A percentile compares a stretch with the other conserved stretches of the same genome.
Conservation (phyloP, 2,888 invertebrate genomes). For the Lasiommata megera region DNA sequence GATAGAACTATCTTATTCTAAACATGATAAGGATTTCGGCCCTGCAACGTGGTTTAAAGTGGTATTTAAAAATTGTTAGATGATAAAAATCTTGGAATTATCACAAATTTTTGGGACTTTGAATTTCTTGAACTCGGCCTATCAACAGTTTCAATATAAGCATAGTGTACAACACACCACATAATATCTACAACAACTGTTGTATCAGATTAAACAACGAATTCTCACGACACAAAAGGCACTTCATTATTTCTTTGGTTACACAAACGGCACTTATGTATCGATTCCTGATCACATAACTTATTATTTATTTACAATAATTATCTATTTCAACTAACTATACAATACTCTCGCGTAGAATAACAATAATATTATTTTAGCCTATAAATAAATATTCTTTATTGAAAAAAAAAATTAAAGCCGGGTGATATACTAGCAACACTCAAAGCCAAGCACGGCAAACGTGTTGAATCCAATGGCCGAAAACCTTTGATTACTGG, state of each 20-base stretch:
- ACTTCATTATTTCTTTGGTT: conserved; percentile 45
- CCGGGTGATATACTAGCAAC: not conserved
- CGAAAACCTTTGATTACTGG: too few relatives aligned
- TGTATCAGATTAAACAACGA: not conserved
- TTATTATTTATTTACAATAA: conserved; percentile 19
- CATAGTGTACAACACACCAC: not conserved
- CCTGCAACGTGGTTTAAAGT: too few relatives aligned
- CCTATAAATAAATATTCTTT: conserved; percentile 4
- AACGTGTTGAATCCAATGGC: too few relatives aligned
- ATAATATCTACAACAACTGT: not conserved
- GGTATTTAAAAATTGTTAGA: too few relatives aligned
- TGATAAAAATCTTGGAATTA: too few relatives aligned
- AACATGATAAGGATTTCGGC: too few relatives aligned
- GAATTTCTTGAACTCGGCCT: too few relatives aligned
- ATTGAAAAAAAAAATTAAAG: not conserved
- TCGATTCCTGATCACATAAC: conserved; percentile 21
- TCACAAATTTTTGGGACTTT: too few relatives aligned
- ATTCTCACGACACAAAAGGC: conserved; percentile 41
- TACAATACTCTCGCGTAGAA: conserved; percentile 6
- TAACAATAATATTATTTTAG: not conserved
- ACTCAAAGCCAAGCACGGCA: too few relatives aligned
- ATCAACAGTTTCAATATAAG: not conserved
- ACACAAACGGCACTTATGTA: conserved; percentile 29
- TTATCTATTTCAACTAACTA: conserved; percentile 17
- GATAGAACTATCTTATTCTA: too few relatives aligned